Evolutionary conservation across 2,888 invertebrate species (phyloP).

Genomic region (Sarcophaga carnaria): DNA sequence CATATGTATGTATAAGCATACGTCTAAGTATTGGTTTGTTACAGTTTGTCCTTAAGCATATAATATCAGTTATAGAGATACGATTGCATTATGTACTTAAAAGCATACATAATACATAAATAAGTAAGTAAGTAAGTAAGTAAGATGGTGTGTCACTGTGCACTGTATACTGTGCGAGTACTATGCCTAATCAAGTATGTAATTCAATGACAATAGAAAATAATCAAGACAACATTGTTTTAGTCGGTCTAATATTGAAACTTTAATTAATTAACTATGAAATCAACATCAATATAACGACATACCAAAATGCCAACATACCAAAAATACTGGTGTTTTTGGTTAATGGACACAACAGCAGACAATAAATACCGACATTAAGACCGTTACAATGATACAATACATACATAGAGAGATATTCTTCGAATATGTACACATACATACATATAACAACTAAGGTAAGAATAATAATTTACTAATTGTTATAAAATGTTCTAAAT

Average conservation of each 20-base stretch:
- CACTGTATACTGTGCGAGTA: background rate
- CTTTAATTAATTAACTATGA: conserved; percentile 47
- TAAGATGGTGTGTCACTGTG: background rate
- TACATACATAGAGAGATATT: background rate
- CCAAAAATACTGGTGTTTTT: background rate
- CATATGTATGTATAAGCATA: background rate
- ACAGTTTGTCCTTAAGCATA: background rate
- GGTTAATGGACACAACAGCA: background rate
- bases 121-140: background rate
- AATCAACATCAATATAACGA: too few relatives aligned
- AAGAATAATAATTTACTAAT: conserved; percentile 51
- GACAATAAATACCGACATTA: conserved; percentile 6
- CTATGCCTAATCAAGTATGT: conserved; percentile 11
- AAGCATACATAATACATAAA: background rate
- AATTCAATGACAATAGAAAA: conserved; percentile 42
- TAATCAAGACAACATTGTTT: conserved; percentile 53
- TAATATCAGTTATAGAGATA: background rate
- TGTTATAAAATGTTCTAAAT: conserved; percentile 29
- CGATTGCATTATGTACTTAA: background rate
- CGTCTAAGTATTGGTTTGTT: background rate
- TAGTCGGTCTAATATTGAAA: conserved; percentile 42
- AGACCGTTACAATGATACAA: too few relatives aligned
- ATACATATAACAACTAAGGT: background rate
- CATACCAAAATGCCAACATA: conserved; percentile 12
- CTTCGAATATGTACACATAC: background rate